Percentiles rank a stretch among this genome's conserved stretches.
Conservation (phyloP, 2,888 invertebrate genomes). For the Halictus quadricinctus region DNA sequence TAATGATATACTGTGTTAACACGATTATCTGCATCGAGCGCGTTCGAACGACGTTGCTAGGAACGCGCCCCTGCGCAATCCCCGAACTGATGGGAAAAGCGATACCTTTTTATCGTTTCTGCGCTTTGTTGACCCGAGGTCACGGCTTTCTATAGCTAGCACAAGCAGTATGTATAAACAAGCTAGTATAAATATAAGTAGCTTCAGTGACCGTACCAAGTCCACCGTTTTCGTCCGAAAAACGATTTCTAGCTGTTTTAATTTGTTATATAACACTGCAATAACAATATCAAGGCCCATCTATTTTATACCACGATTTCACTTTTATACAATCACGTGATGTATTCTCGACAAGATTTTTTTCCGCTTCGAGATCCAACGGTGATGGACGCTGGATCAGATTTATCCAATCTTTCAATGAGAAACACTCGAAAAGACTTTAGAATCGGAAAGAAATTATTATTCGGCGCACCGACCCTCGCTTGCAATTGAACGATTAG, state of each 20-base stretch:
- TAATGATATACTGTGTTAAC: conserved; percentile 43
- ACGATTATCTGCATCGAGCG: conserved; percentile 17
- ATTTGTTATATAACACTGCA: too few species aligned
- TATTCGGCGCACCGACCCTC: background rate
- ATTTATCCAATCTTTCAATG: background rate
- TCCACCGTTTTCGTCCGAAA: too few species aligned
- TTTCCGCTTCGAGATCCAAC: background rate
- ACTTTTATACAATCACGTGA: background rate
- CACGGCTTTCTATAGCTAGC: background rate
- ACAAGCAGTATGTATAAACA: too few species aligned
- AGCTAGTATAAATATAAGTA: too few species aligned
- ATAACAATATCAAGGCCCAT: too few species aligned
- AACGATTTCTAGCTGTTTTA: too few species aligned
- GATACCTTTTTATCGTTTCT: background rate
- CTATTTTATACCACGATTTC: background rate
- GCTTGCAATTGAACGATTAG: background rate
- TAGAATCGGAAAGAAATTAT: background rate
- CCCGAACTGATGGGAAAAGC: background rate
- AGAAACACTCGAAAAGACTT: background rate
- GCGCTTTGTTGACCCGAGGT: background rate
- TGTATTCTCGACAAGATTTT: background rate
- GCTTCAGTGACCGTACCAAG: too few species aligned
- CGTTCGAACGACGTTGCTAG: background rate
- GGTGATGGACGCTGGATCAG: too few species aligned
- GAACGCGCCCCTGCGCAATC: background rate